phyloP scores from a whole-genome alignment of 1,140 invertebrate species.

The Chionoecetes opilio region DNA sequence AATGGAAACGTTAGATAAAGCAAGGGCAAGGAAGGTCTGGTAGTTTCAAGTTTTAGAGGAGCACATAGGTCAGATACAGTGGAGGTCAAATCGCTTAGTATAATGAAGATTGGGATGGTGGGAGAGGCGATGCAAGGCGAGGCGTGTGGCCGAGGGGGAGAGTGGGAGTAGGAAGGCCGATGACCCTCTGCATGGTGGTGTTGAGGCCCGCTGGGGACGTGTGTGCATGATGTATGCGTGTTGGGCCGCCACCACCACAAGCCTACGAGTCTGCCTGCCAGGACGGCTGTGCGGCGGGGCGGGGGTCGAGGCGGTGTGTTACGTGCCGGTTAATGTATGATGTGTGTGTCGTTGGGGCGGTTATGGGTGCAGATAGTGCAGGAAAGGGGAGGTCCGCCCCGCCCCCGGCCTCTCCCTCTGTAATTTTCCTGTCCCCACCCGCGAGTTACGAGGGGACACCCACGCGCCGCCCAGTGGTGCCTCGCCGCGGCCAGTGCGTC shows the following conservation, averaged over 20 bases:
- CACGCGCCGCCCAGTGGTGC: conserved; percentile 37
- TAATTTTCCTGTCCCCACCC: conserved; percentile 55
- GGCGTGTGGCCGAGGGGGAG: conserved; percentile 38
- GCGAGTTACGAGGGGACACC: conserved; percentile 45
- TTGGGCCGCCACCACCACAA: background rate
- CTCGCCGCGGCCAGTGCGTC: background rate
- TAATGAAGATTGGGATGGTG: background rate
- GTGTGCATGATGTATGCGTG: conserved; percentile 51
- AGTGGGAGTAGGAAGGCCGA: conserved; percentile 23
- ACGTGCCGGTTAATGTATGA: conserved; percentile 48
- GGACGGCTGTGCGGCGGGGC: background rate
- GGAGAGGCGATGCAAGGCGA: background rate
- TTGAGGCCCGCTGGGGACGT: conserved; percentile 46
- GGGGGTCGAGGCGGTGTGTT: conserved; percentile 3
- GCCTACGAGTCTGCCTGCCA: background rate
- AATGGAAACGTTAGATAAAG: background rate
- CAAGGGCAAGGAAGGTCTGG: background rate
- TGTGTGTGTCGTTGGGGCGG: conserved; percentile 41
- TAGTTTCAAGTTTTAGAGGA: background rate
- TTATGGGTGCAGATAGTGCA: conserved; percentile 59
- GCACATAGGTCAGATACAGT: background rate
- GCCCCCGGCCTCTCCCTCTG: conserved; percentile 54
- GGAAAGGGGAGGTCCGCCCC: conserved; percentile 53
- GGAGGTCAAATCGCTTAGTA: conserved; percentile 28
- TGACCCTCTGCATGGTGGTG: conserved; percentile 54